Evolutionary conservation across 2,113 vertebrate genomes (phyloP), one percentile per base, ranked within the genome.

Genomic region (Amblyornis subalaris): DNA sequence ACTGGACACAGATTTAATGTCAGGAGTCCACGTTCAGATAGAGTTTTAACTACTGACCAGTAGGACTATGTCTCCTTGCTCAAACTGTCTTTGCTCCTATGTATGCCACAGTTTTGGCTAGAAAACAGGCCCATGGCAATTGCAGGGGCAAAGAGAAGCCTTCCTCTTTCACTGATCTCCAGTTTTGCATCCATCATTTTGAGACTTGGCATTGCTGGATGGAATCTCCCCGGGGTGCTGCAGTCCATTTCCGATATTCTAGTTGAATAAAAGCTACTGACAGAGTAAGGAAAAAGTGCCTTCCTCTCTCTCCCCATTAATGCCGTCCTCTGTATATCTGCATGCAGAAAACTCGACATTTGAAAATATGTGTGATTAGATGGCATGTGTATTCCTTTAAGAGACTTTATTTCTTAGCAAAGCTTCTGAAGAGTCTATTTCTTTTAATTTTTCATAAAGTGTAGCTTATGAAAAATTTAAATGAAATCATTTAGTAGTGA

Each of bases 381-480:
- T 36, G 61, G 70, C 19, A 66, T 85, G 71, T 55, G 33, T 88
- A 57, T 77, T 80, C 60, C 93, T 94, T 96, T 95, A 97, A 96
- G 89, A 95, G 82, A 92, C 40, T 80, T 76, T 73, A 88, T 81
- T 92, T 95, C 85, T 74, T 94, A 85, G 83, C 45, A 87, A 90
- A 73, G 26, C n/a, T 96, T 95, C 79, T 93, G 82, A 89, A 95
- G 91, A 95, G 87, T 92, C 89, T 94, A 96, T 94, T 95, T 92
- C 93, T 95, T 97, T 96, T 94, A 96, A 95, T 97, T 96, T 97
- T 97, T 96, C 94, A 96, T 96, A 97, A 96, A 96, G 92, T 94
- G 69, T 92, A 93, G 89, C 92, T 96, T 96, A 95, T 97, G 93
- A 96, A 96, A 95, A 95, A 96, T 97, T 95, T 96, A 96, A 96